Evolutionary conservation across 2,797 vertebrate species (phyloP).

Genomic region (Enteromius unitaeniatus): DNA sequence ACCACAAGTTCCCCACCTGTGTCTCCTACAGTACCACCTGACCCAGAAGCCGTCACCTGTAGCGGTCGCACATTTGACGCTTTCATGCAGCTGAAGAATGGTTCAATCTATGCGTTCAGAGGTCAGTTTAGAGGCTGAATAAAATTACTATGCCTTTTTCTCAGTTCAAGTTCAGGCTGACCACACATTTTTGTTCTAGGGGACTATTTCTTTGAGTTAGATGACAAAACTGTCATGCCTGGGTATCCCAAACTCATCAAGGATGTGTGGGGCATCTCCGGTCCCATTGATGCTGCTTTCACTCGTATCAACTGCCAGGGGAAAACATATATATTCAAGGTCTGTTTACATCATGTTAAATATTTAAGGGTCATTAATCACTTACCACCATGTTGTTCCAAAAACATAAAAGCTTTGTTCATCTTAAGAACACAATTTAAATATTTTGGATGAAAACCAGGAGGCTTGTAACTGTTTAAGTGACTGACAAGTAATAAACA

Average conservation of each 20-base stretch:
- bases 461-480: too few species aligned
- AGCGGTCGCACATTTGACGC: conserved; percentile 87
- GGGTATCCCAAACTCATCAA: conserved; percentile 92
- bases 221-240: conserved; percentile 81
- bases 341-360: conserved; percentile 59
- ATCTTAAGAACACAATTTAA: neutral
- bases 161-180: neutral
- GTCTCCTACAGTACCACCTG: neutral
- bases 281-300: conserved; percentile 92
- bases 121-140: conserved; percentile 72
- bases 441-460: neutral
- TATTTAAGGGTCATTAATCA: neutral
- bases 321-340: conserved; percentile 96
- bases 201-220: conserved; percentile 90
- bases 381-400: neutral
- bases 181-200: conserved; percentile 72
- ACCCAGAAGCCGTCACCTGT: conserved; percentile 77
- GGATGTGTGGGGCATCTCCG: conserved; percentile 91
- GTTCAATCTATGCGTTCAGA: conserved; percentile 92
- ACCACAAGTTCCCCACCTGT: neutral
- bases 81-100: conserved; percentile 93
- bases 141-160: neutral
- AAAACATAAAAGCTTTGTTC: neutral
- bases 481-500: too few species aligned
- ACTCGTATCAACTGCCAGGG: conserved; percentile 97